A percentile compares a stretch with the other conserved stretches of the same genome.
These are phyloP conservation scores for Catagonus wagneri DNA, from an alignment of 2,113 vertebrate genomes.

Conservation along the genomic window DNA sequence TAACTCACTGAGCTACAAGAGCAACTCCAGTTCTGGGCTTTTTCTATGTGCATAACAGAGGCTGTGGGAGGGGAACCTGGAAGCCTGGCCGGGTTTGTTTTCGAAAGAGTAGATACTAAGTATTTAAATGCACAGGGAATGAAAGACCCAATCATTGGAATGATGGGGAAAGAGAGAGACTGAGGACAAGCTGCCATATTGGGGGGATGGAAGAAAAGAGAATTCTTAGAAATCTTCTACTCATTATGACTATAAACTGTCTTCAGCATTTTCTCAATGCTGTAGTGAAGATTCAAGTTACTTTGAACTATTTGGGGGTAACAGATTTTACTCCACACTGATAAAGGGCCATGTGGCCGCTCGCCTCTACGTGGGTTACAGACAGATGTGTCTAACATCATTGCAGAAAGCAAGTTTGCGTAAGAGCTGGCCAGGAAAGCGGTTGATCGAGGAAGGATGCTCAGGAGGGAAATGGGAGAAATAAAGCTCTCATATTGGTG, in stretches of 20 bases:
- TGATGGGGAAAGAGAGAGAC: not conserved
- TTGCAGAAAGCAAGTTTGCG: not conserved
- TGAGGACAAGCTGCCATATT: not conserved
- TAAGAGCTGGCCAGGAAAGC: not conserved
- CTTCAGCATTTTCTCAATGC: slow-evolving; percentile 3
- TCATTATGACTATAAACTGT: not conserved
- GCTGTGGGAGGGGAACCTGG: not conserved
- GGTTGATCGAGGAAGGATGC: not conserved
- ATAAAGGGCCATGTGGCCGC: not conserved
- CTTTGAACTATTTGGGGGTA: not conserved
- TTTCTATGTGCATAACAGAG: not conserved
- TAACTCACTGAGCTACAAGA: too few relatives aligned
- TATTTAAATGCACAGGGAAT: not conserved
- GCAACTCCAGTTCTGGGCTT: not conserved
- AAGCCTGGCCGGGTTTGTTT: not conserved
- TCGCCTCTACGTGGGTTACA: not conserved
- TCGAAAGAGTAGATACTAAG: not conserved
- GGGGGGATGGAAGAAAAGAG: not conserved
- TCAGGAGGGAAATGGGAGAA: not conserved
- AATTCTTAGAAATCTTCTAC: not conserved
- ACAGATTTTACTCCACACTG: not conserved
- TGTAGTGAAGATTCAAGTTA: not conserved
- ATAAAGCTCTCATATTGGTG: not conserved
- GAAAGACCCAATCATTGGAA: rapidly evolving
- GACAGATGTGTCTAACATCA: not conserved